phyloP scores from a whole-genome alignment of 2,888 invertebrate genomes.

The Listrodromus nycthemerus region DNA sequence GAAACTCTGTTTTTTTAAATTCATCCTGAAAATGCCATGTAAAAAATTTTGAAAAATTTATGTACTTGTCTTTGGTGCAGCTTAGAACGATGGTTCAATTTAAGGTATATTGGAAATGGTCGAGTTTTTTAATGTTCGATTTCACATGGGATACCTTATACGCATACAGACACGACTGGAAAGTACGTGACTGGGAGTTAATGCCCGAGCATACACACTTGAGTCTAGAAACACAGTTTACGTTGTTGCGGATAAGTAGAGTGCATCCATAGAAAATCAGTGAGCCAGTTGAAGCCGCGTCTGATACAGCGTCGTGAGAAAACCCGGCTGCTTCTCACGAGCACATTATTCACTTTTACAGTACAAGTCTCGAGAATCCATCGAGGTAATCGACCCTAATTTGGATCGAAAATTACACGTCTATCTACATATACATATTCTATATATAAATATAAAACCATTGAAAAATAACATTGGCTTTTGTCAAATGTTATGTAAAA shows the following conservation, averaged over 20 bases:
- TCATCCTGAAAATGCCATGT: too few species aligned
- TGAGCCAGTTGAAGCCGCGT: slow-evolving; percentile 30
- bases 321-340: slow-evolving; percentile 68
- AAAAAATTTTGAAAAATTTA: too few species aligned
- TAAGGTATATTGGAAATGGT: too few species aligned
- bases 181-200: slow-evolving; percentile 19
- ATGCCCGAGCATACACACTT: slow-evolving; percentile 31
- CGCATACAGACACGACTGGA: neutral
- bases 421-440: neutral
- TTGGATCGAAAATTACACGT: slow-evolving; percentile 11
- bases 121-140: too few species aligned
- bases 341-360: slow-evolving; percentile 68
- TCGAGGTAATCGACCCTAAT: slow-evolving; percentile 19
- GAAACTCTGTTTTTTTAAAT: too few species aligned
- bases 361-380: slow-evolving; percentile 27
- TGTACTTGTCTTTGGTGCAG: too few species aligned
- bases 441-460: neutral
- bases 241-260: slow-evolving; percentile 24
- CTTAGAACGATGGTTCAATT: too few species aligned
- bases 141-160: too few species aligned
- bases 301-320: slow-evolving; percentile 68
- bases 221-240: neutral
- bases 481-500: neutral
- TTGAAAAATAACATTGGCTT: neutral
- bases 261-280: slow-evolving; percentile 42